Evolutionary conservation across 2,888 invertebrate species (phyloP), one percentile per base, ranked within the genome.

Genomic region (Scaptomyza parva): DNA sequence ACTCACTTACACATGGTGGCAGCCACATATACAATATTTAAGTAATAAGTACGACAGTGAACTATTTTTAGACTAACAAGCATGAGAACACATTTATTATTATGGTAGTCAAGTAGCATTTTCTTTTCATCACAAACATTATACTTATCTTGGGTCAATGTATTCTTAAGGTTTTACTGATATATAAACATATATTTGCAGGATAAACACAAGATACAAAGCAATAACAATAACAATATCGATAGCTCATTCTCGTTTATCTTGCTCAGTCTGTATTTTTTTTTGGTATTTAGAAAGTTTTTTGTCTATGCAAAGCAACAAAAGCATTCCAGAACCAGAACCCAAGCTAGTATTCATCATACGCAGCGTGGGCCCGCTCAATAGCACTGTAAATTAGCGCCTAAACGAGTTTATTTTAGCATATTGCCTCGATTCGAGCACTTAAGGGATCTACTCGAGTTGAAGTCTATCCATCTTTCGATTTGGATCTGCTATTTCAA

Each of bases 381-480:
- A 45, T 28, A 44, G 14, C 43, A 43, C 41, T 61, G 53, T 60
- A 51, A 74, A 43, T 57, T 39, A 67, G 39, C 40, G 66, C 41
- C 54, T 54, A 2, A 37, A 14, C 24, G n/a, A 40, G 53, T 61
- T 64, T 44, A 48, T 58, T 55, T 54, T 22, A 2, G 33, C 43
- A 60, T 50, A 50, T 40, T 70, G 39, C 57, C 35, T 52, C 26
- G 40, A 26, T 70, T 41, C 33, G n/a, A 52, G 18, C 54, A 73
- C 72, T 73, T 74, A 45, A 50, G 58, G 14, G 14, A 63, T 55
- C 55, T 39, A 28, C 30, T 44, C 28, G 30, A 22, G 45, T 45
- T 63, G 51, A 67, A 52, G 81, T 60, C 73, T 61, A 84, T 80
- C 73, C 77, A 77, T 85, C 81, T 82, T 69, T 52, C 41, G 41